phyloP scores from a whole-genome alignment of 2,888 invertebrate species.

The Drosophila paranaensis region DNA sequence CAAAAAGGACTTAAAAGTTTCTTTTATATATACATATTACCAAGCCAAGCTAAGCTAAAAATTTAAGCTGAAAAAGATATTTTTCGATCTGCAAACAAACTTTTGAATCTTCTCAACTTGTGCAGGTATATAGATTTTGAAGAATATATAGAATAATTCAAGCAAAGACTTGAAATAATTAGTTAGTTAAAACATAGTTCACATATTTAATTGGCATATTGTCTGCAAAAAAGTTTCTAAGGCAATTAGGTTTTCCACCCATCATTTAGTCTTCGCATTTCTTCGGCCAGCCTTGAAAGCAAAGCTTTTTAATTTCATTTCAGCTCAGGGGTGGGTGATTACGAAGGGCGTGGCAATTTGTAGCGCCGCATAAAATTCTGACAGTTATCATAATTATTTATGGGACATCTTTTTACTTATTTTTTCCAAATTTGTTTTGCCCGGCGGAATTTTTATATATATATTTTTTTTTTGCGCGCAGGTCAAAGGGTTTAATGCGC shows the following conservation, averaged over 20 bases:
- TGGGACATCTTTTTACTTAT: constrained; percentile 59
- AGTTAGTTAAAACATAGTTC: too few relatives aligned
- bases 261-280: not conserved
- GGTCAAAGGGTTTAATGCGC: constrained; percentile 75
- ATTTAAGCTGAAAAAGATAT: not conserved
- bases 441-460: constrained; percentile 15
- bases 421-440: constrained; percentile 21
- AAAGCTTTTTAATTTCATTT: constrained; percentile 52
- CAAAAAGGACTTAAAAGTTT: not conserved
- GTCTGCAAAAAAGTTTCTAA: not conserved
- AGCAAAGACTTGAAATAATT: too few relatives aligned
- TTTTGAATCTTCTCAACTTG: too few relatives aligned
- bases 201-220: not conserved
- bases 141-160: too few relatives aligned
- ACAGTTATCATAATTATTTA: constrained; percentile 81
- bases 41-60: not conserved
- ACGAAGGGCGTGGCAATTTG: constrained; percentile 43
- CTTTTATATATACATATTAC: too few relatives aligned
- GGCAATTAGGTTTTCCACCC: not conserved
- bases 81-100: not conserved
- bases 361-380: constrained; percentile 46
- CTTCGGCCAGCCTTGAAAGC: not conserved
- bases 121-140: too few relatives aligned
- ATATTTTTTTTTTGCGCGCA: not conserved
- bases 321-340: constrained; percentile 14